These are phyloP conservation scores for Dicranocentrus wangi DNA, from an alignment of 2,888 invertebrate species.

Conservation along the genomic window DNA sequence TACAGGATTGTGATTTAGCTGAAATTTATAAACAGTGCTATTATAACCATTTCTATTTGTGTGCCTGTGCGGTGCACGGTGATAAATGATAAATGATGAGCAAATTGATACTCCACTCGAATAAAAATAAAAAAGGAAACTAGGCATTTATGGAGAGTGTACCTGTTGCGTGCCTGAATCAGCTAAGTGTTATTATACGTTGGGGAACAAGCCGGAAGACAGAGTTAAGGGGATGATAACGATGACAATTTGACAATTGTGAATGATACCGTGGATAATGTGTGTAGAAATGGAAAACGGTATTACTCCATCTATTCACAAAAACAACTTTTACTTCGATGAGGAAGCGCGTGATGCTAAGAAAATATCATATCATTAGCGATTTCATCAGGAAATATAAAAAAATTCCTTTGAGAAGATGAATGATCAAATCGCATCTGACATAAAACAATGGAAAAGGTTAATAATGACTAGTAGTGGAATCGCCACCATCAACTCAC, in stretches of 20 bases:
- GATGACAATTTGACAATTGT: conserved; percentile 21
- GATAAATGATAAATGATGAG: background rate
- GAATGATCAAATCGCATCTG: background rate
- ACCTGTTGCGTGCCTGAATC: background rate
- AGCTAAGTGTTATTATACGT: background rate
- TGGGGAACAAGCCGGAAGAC: conserved; percentile 25
- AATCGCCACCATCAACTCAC: too few relatives aligned
- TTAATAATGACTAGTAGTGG: background rate
- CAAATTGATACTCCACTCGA: background rate
- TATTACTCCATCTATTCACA: background rate
- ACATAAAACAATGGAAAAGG: conserved; percentile 1
- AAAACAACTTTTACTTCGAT: background rate
- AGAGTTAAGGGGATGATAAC: background rate
- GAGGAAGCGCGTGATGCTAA: background rate
- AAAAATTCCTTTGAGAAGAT: background rate
- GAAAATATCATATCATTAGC: background rate
- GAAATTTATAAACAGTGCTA: background rate
- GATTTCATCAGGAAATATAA: background rate
- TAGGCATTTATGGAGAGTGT: background rate
- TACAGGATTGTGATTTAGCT: background rate
- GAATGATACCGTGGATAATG: background rate
- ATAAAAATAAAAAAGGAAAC: background rate
- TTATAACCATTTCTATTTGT: background rate
- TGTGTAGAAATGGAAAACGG: background rate
- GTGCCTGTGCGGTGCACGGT: background rate